Percentiles rank a stretch among this genome's conserved stretches.
Evolutionary conservation across 2,888 invertebrate genomes (phyloP).

Genomic region (Drosophila limbata): DNA sequence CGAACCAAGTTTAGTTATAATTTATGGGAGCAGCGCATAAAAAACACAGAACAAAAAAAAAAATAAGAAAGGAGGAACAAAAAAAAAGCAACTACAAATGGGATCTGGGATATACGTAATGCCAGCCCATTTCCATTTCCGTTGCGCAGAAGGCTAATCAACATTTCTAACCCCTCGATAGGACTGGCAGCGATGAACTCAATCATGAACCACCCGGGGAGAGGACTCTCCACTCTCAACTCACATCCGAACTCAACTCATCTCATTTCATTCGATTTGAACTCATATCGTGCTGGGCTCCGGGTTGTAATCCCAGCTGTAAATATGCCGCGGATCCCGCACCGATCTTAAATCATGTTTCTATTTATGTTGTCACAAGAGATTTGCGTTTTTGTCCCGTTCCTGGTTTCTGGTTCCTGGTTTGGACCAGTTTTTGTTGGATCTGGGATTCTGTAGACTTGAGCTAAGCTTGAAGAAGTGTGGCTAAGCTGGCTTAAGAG

Average conservation of each 20-base stretch:
- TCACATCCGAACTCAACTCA: slow-evolving; percentile 27
- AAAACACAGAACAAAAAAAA: slow-evolving; percentile 24
- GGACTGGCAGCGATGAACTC: slow-evolving; percentile 44
- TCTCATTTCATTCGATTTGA: slow-evolving; percentile 14
- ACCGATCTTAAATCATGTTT: slow-evolving; percentile 83
- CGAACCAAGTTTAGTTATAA: slow-evolving; percentile 65
- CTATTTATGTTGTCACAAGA: slow-evolving; percentile 84
- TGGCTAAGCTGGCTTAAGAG: slow-evolving; percentile 72
- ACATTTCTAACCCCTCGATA: slow-evolving; percentile 67
- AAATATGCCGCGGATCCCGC: slow-evolving; percentile 83
- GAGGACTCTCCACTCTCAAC: slow-evolving; percentile 35
- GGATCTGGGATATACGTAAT: slow-evolving; percentile 31
- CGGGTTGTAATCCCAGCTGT: slow-evolving; percentile 83
- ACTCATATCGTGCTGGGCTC: slow-evolving; percentile 46
- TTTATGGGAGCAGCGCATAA: slow-evolving; percentile 62
- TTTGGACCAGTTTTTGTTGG: slow-evolving; percentile 22
- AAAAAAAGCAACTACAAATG: slow-evolving; percentile 47
- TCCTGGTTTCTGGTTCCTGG: neutral
- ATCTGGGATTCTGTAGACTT: neutral
- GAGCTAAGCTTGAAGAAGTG: slow-evolving; percentile 62
- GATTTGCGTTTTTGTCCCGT: slow-evolving; percentile 72
- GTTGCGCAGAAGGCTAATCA: slow-evolving; percentile 81
- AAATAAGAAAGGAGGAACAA: slow-evolving; percentile 15
- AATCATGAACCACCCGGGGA: slow-evolving; percentile 64
- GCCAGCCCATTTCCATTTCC: slow-evolving; percentile 78